Evolutionary conservation across 1,140 invertebrate species (phyloP), one percentile per base, ranked within the genome.

Genomic region (Apis florea): DNA sequence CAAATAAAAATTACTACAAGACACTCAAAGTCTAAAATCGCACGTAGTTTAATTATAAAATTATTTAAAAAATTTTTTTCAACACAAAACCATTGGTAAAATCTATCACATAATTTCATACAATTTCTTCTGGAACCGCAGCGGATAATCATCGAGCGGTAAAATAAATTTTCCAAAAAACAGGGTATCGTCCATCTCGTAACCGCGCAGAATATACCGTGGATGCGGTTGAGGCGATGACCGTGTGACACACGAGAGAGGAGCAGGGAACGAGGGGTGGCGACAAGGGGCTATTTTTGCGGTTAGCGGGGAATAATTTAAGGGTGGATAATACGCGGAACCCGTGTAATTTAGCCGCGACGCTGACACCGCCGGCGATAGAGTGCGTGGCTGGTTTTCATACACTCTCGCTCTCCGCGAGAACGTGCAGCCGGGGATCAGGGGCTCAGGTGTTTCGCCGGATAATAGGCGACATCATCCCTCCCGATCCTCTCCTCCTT

Each of bases 271-370:
- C 54, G 66, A 59, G 59, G 68, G 75, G 49, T 58, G 77, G 69
- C 64, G 61, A 74, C 59, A 61, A 74, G 84, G 82, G 78, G 81
- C 71, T 92, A 93, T 93, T 93, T 93, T 93, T 92, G 92, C 85
- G 92, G 91, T 93, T 92, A 90, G 79, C 87, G 77, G 86, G 88
- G 91, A 93, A 93, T 93, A 93, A 93, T 93, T 92, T 91, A 92
- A 88, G 84, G 87, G 85, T 80, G 86, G 88, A 89, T 91, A 91
- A 93, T 92, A 90, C 89, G 76, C 58, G 83, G 87, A 89, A 85
- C 68, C 83, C 78, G 87, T 88, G 90, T 88, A 91, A 91, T 91
- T 92, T 91, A 86, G 85, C 85, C 79, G 85, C 85, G 85, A 88
- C 88, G 67, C 85, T 87, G 84, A 85, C 83, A 82, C 75, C 76